Percentiles rank a stretch among this genome's conserved stretches.
phyloP scores from a whole-genome alignment of 2,113 vertebrate genomes.

The Phrynosoma platyrhinos region DNA sequence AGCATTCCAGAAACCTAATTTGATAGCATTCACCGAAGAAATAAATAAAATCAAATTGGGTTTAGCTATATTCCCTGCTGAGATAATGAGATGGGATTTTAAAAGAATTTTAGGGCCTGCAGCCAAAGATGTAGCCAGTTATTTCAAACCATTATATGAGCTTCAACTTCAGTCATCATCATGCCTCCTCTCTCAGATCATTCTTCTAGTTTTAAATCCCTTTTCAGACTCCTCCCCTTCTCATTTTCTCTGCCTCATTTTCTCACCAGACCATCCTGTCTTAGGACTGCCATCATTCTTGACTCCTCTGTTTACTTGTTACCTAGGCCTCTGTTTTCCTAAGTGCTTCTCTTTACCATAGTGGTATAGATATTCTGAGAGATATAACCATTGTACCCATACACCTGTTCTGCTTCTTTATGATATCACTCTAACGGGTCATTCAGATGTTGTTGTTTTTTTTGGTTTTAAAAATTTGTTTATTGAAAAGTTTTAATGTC shows the following conservation, averaged over 20 bases:
- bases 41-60: conserved; percentile 14
- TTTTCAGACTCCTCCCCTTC: neutral
- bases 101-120: neutral
- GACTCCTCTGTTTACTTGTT: neutral
- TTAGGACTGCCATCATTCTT: neutral
- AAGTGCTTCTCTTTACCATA: neutral
- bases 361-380: neutral
- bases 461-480: too few relatives aligned
- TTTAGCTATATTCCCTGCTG: neutral
- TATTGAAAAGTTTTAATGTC: too few relatives aligned
- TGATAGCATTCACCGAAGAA: conserved; percentile 38
- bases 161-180: neutral
- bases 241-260: neutral
- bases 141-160: conserved; percentile 3
- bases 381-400: neutral
- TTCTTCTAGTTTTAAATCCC: neutral
- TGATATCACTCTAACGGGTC: neutral
- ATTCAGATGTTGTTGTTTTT: too few relatives aligned
- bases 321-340: neutral
- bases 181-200: neutral
- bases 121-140: neutral
- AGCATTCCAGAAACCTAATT: conserved; percentile 43
- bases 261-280: neutral
- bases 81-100: neutral
- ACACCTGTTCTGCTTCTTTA: neutral